A percentile compares a stretch with the other conserved stretches of the same genome.
Evolutionary conservation across 2,888 invertebrate species (phyloP).

Genomic region (Phlogophora meticulosa): DNA sequence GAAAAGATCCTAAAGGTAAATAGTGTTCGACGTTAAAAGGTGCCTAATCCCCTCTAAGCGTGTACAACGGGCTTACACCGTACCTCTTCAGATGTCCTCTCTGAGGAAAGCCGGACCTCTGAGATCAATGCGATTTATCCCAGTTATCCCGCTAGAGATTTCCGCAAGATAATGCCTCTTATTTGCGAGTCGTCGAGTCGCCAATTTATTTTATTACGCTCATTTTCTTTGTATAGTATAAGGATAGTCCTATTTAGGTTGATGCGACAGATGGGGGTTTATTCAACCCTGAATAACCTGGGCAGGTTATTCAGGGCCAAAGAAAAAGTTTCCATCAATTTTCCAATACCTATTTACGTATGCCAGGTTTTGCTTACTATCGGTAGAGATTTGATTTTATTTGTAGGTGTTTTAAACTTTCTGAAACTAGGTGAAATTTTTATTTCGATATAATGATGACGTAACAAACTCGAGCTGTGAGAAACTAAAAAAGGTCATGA

Average conservation of each 20-base stretch:
- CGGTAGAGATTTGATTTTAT: neutral
- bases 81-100: conserved; percentile 81
- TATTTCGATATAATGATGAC: neutral
- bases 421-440: conserved; percentile 10
- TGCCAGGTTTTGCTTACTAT: neutral
- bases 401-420: neutral
- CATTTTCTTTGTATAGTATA: conserved; percentile 60
- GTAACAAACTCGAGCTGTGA: conserved; percentile 3
- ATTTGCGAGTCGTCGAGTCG: conserved; percentile 71
- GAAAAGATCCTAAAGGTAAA: conserved; percentile 80
- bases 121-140: conserved; percentile 86
- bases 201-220: conserved; percentile 69
- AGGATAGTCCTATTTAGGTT: conserved; percentile 45
- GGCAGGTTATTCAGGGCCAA: neutral
- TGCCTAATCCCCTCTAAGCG: conserved; percentile 85
- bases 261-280: conserved; percentile 2
- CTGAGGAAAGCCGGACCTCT: conserved; percentile 81
- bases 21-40: conserved; percentile 87
- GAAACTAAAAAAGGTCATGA: conserved; percentile 55
- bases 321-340: neutral
- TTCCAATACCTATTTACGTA: neutral
- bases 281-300: too few relatives aligned
- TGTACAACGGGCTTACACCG: conserved; percentile 86
- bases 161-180: conserved; percentile 79
- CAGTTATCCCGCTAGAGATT: conserved; percentile 73